A percentile compares a stretch with the other conserved stretches of the same genome.
Conservation (phyloP, 2,888 invertebrate genomes). For the Muschampia plurimacula region DNA sequence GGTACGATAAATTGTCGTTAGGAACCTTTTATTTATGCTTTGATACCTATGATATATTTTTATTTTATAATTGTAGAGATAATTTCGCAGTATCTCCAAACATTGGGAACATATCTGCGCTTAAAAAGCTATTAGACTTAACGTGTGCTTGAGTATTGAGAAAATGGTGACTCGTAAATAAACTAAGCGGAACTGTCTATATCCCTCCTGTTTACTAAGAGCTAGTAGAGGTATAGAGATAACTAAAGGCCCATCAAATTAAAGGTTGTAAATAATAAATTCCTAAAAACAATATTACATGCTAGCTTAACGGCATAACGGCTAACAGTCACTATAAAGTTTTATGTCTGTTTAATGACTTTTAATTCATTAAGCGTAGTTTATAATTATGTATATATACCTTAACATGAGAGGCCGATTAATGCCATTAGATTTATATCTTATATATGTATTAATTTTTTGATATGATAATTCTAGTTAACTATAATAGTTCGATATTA, state of each 20-base stretch:
- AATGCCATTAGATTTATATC: too few species aligned
- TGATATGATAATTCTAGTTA: too few species aligned
- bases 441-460: too few species aligned
- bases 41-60: too few species aligned
- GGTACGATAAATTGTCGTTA: too few species aligned
- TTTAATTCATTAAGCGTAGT: too few species aligned
- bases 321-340: neutral
- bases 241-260: neutral
- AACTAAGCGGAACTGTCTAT: conserved; percentile 15
- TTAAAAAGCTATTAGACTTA: conserved; percentile 44
- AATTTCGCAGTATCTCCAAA: neutral
- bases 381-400: too few species aligned
- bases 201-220: neutral
- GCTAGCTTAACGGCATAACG: too few species aligned
- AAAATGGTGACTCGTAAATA: conserved; percentile 52
- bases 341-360: neutral
- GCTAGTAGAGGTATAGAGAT: neutral
- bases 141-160: conserved; percentile 49
- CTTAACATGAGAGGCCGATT: too few species aligned
- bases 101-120: neutral
- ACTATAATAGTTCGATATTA: too few species aligned
- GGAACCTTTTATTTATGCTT: too few species aligned
- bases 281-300: neutral
- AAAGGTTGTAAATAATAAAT: neutral
- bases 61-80: too few species aligned